Evolutionary conservation across 2,888 invertebrate species (phyloP), one percentile per base, ranked within the genome.

Genomic region (Lottia scabra): DNA sequence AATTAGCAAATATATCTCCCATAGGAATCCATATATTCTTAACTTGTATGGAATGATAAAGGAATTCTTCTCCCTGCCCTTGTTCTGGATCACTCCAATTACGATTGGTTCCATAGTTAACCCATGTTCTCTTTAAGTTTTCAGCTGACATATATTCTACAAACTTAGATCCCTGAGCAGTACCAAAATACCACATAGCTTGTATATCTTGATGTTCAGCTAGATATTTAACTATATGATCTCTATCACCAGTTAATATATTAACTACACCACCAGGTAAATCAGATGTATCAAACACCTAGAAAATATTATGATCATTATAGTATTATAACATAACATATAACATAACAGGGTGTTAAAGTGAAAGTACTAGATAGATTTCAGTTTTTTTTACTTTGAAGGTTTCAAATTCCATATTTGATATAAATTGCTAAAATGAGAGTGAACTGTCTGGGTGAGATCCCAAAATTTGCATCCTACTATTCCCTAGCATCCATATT

Each of bases 1-100:
- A 91, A 79, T 90, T 90, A 23, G 90, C 90, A 85, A 88, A 91
- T 23, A 90, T 89, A 63, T 90, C 90, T 15, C 91, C 90, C 89
- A 90, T 89, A 13, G 90, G 90, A 5, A 90, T 84, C 90, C 90
- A 90, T 71, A 90, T 85, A 68, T 89, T 89, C 79, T 90, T 91
- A 48, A 81, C 83, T 73, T 89, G 87, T 8, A 87, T 83, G 1
- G 89, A 83, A 43, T 90, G 89, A 68, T 88, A 87, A 13, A 90
- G 81, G 69, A 90, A 90, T 78, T 90, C 90, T 66, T 88, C 88
- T 2, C 89, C 88, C 46, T 88, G 85, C 13, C 87, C 87, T 68
- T 86, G 84, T 48, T 84, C 83, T 16, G 78, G 46, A 46, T 85
- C 81, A 3, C 78, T 72, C 88, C 90, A 90, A 76, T 90, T 84